Conservation (phyloP, 2,113 vertebrate species). For the Kryptolebias marmoratus region DNA sequence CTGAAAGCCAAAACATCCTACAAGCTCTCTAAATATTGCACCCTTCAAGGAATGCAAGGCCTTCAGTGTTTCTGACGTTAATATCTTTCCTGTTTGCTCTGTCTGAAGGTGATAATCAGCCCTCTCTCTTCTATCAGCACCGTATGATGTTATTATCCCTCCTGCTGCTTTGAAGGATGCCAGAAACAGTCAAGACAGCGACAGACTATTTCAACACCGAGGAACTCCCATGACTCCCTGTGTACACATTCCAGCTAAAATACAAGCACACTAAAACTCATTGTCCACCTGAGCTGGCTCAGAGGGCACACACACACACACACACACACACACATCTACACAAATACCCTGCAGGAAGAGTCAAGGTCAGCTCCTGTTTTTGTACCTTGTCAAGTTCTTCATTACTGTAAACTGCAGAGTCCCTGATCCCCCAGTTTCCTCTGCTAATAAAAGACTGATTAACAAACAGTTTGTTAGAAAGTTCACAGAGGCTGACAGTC, state of each 20-base stretch:
- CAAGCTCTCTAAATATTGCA: too few relatives aligned
- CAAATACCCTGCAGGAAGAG: constrained; percentile 34
- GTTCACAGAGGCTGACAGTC: constrained; percentile 37
- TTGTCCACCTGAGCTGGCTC: constrained; percentile 30
- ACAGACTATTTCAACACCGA: constrained; percentile 44
- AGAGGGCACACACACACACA: constrained; percentile 26
- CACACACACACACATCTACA: not conserved
- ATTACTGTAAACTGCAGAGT: constrained; percentile 48
- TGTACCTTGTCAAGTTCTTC: constrained; percentile 55
- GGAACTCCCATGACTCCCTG: constrained; percentile 24
- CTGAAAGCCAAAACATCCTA: too few relatives aligned
- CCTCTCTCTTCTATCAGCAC: constrained; percentile 20
- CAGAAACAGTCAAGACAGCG: constrained; percentile 17
- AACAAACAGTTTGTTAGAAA: constrained; percentile 47
- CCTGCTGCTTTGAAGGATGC: constrained; percentile 28
- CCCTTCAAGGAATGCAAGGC: too few relatives aligned
- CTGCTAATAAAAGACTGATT: constrained; percentile 49
- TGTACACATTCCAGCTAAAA: constrained; percentile 28
- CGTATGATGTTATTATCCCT: constrained; percentile 35
- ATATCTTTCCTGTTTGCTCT: not conserved
- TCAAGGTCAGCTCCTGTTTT: constrained; percentile 75
- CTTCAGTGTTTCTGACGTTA: not conserved
- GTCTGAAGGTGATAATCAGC: constrained; percentile 6
- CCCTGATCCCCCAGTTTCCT: constrained; percentile 61
- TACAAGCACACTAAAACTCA: not conserved